Evolutionary conservation across 2,888 invertebrate species (phyloP).

Genomic region (Pristionchus mayeri): DNA sequence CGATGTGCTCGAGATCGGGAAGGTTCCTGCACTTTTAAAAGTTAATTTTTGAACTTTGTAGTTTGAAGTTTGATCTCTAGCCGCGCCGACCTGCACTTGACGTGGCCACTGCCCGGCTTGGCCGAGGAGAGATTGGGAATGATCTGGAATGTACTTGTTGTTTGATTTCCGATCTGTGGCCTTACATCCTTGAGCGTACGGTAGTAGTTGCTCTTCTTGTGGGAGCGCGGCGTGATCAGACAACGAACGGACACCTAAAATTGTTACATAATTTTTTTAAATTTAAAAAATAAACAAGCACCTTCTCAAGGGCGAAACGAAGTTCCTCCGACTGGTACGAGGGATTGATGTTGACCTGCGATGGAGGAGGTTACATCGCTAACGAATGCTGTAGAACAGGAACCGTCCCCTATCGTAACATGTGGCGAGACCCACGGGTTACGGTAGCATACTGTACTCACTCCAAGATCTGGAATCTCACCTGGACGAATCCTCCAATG

Average conservation of each 20-base stretch:
- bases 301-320: constrained; percentile 83
- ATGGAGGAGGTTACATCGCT: too few species aligned
- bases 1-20: constrained; percentile 79
- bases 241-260: constrained; percentile 80
- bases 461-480: too few species aligned
- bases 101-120: constrained; percentile 54
- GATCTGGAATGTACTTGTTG: too few species aligned
- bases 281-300: not conserved
- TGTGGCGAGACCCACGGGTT: too few species aligned
- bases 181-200: constrained; percentile 61
- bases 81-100: too few species aligned
- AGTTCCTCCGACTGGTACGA: constrained; percentile 84
- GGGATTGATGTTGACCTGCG: constrained; percentile 85
- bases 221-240: constrained; percentile 82
- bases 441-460: too few species aligned
- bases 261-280: not conserved
- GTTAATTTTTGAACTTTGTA: constrained; percentile 67
- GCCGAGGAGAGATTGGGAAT: constrained; percentile 63
- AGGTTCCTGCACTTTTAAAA: constrained; percentile 56
- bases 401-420: too few species aligned
- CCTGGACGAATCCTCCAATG: constrained; percentile 82
- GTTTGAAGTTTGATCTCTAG: too few species aligned
- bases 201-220: constrained; percentile 83
- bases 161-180: not conserved
- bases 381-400: too few species aligned